A percentile compares a stretch with the other conserved stretches of the same genome.
These are phyloP conservation scores for Coleophora flavipennella DNA, from an alignment of 2,888 invertebrate genomes.

Conservation along the genomic window DNA sequence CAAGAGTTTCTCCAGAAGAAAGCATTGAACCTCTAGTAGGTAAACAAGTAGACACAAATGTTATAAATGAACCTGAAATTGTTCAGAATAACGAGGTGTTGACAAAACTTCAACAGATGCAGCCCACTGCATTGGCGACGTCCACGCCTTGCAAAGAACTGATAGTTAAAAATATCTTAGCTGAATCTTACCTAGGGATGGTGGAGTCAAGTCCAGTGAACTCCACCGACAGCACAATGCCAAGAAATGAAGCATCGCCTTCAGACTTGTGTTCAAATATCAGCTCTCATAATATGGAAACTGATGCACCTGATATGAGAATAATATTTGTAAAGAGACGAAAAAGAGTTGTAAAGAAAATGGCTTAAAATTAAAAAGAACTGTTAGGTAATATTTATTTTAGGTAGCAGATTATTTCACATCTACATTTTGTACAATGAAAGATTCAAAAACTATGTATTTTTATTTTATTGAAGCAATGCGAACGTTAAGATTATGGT, in stretches of 20 bases:
- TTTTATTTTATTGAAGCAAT: too few species aligned
- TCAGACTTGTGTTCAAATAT: constrained; percentile 4
- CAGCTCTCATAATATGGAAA: constrained; percentile 21
- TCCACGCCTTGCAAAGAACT: constrained; percentile 47
- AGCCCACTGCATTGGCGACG: constrained; percentile 42
- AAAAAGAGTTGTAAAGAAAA: constrained; percentile 36
- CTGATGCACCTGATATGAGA: constrained; percentile 50
- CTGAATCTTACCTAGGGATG: constrained; percentile 8
- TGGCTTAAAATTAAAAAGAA: too few species aligned
- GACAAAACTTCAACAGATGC: constrained; percentile 14
- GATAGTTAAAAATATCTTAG: constrained; percentile 6
- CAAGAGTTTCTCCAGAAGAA: constrained; percentile 4
- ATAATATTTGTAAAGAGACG: constrained; percentile 51
- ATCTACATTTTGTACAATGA: too few species aligned
- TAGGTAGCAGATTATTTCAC: too few species aligned
- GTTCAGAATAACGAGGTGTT: not conserved
- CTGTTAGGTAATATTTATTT: too few species aligned
- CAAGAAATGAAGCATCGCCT: constrained; percentile 16
- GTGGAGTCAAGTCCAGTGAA: constrained; percentile 17
- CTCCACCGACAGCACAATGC: constrained; percentile 17
- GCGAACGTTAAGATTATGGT: too few species aligned
- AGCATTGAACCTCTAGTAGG: not conserved
- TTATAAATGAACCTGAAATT: not conserved
- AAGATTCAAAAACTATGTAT: too few species aligned
- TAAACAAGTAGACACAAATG: too few species aligned